Evolutionary conservation across 1,140 invertebrate species (phyloP).

Genomic region (Lerema accius): DNA sequence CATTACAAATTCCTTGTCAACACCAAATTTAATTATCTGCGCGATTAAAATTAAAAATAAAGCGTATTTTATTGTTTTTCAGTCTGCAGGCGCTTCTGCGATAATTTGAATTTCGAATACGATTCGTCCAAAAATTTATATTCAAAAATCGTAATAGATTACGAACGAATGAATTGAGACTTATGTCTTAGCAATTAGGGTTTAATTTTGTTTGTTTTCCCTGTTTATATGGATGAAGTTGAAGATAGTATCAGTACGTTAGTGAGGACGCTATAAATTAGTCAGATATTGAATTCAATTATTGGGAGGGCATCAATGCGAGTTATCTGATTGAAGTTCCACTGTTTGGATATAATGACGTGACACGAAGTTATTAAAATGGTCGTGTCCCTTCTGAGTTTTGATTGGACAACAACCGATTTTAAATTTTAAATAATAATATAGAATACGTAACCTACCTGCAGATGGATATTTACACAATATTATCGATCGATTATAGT

Average conservation of each 20-base stretch:
- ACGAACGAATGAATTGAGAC: background rate
- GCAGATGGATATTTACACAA: too few relatives aligned
- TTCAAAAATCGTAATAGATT: slow-evolving; percentile 17
- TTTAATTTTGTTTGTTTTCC: slow-evolving; percentile 8
- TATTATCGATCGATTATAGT: too few relatives aligned
- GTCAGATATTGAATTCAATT: slow-evolving; percentile 63
- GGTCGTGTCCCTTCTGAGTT: background rate
- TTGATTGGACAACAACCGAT: background rate
- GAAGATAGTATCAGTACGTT: slow-evolving; percentile 46
- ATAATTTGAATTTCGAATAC: slow-evolving; percentile 31
- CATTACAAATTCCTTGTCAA: background rate
- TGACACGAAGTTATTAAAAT: slow-evolving; percentile 5
- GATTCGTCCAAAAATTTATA: slow-evolving; percentile 30
- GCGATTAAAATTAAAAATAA: slow-evolving; percentile 13
- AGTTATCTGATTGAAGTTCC: slow-evolving; percentile 44
- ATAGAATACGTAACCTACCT: too few relatives aligned
- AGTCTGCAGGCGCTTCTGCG: slow-evolving; percentile 24
- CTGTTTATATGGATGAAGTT: slow-evolving; percentile 33
- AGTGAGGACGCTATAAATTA: slow-evolving; percentile 53
- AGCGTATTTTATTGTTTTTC: slow-evolving; percentile 16
- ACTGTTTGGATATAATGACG: slow-evolving; percentile 36
- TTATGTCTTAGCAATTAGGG: background rate
- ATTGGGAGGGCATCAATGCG: slow-evolving; percentile 42
- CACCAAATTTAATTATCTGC: slow-evolving; percentile 9
- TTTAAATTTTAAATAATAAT: too few relatives aligned